A percentile compares a stretch with the other conserved stretches of the same genome.
Conservation (phyloP, 2,888 invertebrate species). For the Plagodis pulveraria region DNA sequence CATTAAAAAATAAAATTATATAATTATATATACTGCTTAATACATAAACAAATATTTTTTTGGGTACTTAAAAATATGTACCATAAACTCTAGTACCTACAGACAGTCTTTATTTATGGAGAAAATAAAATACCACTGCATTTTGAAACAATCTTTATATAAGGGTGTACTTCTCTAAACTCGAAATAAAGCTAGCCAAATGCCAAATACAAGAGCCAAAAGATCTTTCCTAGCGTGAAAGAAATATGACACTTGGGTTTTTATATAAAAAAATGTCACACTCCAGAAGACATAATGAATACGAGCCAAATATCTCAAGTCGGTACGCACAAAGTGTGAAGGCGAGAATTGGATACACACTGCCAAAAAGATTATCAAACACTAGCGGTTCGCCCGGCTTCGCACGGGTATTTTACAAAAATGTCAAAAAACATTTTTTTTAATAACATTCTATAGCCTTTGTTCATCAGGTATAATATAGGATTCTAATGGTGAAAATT, state of each 20-base stretch:
- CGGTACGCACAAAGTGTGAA: slow-evolving; percentile 33
- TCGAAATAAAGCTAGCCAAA: slow-evolving; percentile 44
- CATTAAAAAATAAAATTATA: too few species aligned
- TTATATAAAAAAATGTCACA: slow-evolving; percentile 40
- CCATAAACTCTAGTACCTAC: too few species aligned
- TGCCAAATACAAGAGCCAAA: slow-evolving; percentile 43
- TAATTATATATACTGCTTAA: too few species aligned
- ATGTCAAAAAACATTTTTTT: too few species aligned
- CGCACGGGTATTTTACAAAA: too few species aligned
- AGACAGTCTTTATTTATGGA: not conserved
- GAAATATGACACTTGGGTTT: slow-evolving; percentile 46
- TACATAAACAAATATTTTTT: too few species aligned
- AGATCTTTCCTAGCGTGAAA: slow-evolving; percentile 41
- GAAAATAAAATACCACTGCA: not conserved
- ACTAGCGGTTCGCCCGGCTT: too few species aligned
- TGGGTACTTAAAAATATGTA: too few species aligned
- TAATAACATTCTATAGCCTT: too few species aligned
- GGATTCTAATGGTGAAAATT: too few species aligned
- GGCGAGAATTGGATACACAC: slow-evolving; percentile 29
- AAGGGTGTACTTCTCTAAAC: slow-evolving; percentile 42
- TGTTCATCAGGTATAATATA: too few species aligned
- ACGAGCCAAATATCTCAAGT: slow-evolving; percentile 52
- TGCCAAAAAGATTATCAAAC: not conserved
- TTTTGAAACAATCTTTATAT: not conserved
- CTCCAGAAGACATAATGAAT: slow-evolving; percentile 47